Evolutionary conservation across 2,888 invertebrate genomes (phyloP), one percentile per base, ranked within the genome.

Genomic region (Chrysomela aeneicollis): DNA sequence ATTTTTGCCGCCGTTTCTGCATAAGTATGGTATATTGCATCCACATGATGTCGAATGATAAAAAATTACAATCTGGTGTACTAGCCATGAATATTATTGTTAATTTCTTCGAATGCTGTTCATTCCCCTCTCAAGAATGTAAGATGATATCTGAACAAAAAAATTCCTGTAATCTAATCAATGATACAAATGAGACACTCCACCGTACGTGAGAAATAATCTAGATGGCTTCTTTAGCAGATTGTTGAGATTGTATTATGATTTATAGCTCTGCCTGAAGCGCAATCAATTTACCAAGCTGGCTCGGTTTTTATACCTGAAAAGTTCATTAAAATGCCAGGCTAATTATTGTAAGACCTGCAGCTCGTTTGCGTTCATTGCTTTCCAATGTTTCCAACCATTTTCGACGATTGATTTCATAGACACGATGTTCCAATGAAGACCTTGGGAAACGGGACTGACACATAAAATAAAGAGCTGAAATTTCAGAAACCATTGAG

Each of bases 291-390:
- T 71, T 76, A 74, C 74, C 67, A 73, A 75, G 73, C 73, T 72
- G 71, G 73, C 70, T 73, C 67, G 71, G 8, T 42, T 73, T 73
- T 75, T 73, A 74, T 76, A 74, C 73, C 74, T 74, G 76, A 67
- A 73, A 74, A 70, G 68, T 75, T 74, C 74, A 75, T 76, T 76
- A 75, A 76, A 73, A 76, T 76, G 71, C 74, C 75, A 69, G 70
- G 68, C 73, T 75, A 75, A 75, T 76, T n/a, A n/a, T n/a, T 75
- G 75, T 72, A 73, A 72, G 71, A 70, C 71, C 69, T 64, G 69
- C 68, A 66, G 69, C 71, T 71, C 72, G 67, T 71, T 71, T 71
- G 66, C 71, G 69, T 68, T 68, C 71, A 67, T 68, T 68, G 69
- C 66, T 67, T 68, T 68, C 67, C 52, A 49, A 64, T 60, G 66